Evolutionary conservation across 2,888 invertebrate genomes (phyloP), one percentile per base, ranked within the genome.

Genomic region (Lasioglossum malachurum): DNA sequence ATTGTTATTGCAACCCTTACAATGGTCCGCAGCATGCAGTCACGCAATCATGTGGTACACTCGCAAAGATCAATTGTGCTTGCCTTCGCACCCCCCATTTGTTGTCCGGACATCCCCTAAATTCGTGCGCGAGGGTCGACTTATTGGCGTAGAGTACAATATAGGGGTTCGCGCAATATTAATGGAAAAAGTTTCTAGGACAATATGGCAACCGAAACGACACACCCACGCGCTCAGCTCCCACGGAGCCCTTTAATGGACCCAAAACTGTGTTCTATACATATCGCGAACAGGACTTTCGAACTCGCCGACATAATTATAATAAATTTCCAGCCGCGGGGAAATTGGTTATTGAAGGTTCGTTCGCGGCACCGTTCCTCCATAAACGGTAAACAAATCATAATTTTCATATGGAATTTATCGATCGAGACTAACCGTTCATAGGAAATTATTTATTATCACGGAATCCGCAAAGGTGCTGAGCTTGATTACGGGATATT

Each of bases 111-210:
- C 84, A 69, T 82, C 83, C 88, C 89, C 89, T 83, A 87, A 87
- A 88, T 89, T 82, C 75, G 83, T 84, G 77, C 79, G 71, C 64
- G 83, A 57, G 90, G 78, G 80, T 86, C 87, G 86, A 87, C 88
- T 87, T 89, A 90, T 91, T 82, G 87, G 83, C 73, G 73, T 44
- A 16, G 78, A 53, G 75, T 38, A 74, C 74, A 83, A 83, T 79
- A 79, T 84, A 80, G 82, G 88, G 83, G 80, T 71, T 64, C 74
- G 72, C 44, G 27, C 69, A 44, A 75, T 77, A 86, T 86, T 91
- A 88, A 91, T 91, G 84, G 88, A 86, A 84, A 88, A 91, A 88
- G 82, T 91, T 91, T 86, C 71, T 41, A 27, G 46, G 69, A 49
- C 85, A 84, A 87, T 83, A 78, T 75, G 85, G 69, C 71, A 83